A percentile compares a stretch with the other conserved stretches of the same genome.
Evolutionary conservation across 2,113 vertebrate genomes (phyloP).

Genomic region (Oncorhynchus masou): DNA sequence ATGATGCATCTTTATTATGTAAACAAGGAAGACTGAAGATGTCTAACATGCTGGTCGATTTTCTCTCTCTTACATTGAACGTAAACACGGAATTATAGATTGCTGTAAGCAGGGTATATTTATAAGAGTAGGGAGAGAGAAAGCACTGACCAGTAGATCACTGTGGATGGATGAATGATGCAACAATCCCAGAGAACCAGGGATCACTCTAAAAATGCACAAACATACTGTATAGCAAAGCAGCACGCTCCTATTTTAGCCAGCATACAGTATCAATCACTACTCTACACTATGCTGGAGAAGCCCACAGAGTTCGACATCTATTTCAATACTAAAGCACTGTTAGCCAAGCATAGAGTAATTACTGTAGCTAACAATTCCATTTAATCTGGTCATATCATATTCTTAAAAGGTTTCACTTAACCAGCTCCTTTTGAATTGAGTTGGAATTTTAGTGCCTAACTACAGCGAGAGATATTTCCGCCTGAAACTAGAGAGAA

Average conservation of each 20-base stretch:
- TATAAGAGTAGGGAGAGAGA: background rate
- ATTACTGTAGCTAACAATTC: too few relatives aligned
- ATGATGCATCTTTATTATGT: too few relatives aligned
- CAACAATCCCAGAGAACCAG: constrained; percentile 24
- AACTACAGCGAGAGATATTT: too few relatives aligned
- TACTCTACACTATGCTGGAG: background rate
- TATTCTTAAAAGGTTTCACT: too few relatives aligned
- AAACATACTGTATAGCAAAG: constrained; percentile 18
- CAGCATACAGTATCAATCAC: background rate
- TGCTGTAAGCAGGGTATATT: background rate
- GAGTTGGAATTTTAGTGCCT: background rate
- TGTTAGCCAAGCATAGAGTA: too few relatives aligned
- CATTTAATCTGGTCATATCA: too few relatives aligned
- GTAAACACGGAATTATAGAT: background rate
- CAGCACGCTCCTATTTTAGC: background rate
- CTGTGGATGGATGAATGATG: constrained; percentile 42
- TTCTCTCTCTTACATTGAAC: background rate
- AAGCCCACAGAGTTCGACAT: background rate
- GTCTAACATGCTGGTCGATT: too few relatives aligned
- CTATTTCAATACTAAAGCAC: too few relatives aligned
- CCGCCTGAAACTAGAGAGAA: background rate
- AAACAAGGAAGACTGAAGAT: too few relatives aligned
- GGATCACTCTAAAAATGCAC: constrained; percentile 14
- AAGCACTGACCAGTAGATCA: constrained; percentile 14
- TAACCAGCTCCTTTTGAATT: background rate